Conservation (phyloP, 2,888 invertebrate species). For the Galerucella pusilla region DNA sequence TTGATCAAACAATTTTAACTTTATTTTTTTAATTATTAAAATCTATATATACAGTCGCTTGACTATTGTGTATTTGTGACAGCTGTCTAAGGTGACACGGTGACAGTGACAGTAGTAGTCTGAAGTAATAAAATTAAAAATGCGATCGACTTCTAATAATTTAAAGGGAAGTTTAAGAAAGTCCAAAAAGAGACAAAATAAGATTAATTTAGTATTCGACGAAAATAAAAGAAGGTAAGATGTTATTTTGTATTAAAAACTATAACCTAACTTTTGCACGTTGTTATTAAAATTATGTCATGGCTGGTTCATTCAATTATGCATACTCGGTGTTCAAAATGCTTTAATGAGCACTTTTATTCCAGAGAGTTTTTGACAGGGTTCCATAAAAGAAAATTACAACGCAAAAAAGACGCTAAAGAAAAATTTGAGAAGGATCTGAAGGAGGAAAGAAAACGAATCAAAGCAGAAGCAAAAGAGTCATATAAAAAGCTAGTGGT, state of each 20-base stretch:
- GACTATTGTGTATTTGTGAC: constrained; percentile 21
- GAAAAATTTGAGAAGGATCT: constrained; percentile 76
- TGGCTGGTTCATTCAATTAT: no score
- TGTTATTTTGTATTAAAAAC: neutral
- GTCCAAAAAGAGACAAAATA: constrained; percentile 66
- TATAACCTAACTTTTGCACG: constrained; percentile 34
- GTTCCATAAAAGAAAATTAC: constrained; percentile 83
- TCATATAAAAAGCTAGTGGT: constrained; percentile 79
- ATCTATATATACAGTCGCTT: neutral
- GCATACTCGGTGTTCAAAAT: neutral
- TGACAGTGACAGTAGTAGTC: neutral
- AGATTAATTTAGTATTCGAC: constrained; percentile 71
- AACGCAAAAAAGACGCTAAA: constrained; percentile 79
- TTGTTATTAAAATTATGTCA: neutral
- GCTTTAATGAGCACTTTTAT: constrained; percentile 38
- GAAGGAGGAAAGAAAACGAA: constrained; percentile 80
- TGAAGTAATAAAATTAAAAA: constrained; percentile 28
- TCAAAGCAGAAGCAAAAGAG: constrained; percentile 79
- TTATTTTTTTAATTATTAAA: neutral
- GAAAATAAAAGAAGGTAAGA: constrained; percentile 71
- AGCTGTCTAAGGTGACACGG: neutral
- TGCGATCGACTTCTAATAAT: constrained; percentile 40
- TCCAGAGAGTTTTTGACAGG: constrained; percentile 83
- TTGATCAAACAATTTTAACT: neutral
- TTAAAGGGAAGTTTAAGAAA: constrained; percentile 50